Conservation (phyloP, 2,113 vertebrate species). For the Lycocorax pyrrhopterus region DNA sequence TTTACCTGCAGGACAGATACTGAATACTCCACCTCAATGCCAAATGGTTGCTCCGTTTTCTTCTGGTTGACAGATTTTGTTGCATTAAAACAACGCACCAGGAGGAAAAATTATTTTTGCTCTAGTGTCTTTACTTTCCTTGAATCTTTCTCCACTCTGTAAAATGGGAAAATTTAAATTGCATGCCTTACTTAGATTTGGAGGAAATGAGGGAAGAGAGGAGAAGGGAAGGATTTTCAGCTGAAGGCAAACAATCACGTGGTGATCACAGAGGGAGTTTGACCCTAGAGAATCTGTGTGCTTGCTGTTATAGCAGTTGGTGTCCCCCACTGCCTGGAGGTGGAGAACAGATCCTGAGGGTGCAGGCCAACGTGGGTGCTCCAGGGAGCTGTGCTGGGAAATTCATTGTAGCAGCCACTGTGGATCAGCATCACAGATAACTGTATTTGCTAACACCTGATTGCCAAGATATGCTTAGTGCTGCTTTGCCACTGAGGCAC, state of each 20-base stretch:
- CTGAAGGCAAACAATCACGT: background rate
- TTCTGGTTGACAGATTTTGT: background rate
- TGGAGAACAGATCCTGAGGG: background rate
- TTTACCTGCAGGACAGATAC: background rate
- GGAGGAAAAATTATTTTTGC: background rate
- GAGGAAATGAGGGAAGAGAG: background rate
- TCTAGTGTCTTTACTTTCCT: background rate
- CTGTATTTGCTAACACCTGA: background rate
- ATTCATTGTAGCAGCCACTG: background rate
- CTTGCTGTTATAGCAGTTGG: background rate
- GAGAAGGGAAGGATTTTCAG: background rate
- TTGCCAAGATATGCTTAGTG: background rate
- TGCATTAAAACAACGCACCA: background rate
- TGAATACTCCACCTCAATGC: background rate
- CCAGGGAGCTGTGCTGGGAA: background rate
- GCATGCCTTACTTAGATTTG: background rate
- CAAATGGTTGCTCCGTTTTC: background rate
- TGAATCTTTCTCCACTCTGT: background rate
- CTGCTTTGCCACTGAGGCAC: background rate
- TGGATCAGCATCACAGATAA: background rate
- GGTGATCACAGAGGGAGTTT: background rate
- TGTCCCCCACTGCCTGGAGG: background rate
- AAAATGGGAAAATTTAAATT: background rate
- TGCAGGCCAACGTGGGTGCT: background rate
- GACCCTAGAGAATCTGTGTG: background rate